Base-by-base conservation (phyloP, 2,888 invertebrate species). In the Xanthorhoe spadicearia region DNA sequence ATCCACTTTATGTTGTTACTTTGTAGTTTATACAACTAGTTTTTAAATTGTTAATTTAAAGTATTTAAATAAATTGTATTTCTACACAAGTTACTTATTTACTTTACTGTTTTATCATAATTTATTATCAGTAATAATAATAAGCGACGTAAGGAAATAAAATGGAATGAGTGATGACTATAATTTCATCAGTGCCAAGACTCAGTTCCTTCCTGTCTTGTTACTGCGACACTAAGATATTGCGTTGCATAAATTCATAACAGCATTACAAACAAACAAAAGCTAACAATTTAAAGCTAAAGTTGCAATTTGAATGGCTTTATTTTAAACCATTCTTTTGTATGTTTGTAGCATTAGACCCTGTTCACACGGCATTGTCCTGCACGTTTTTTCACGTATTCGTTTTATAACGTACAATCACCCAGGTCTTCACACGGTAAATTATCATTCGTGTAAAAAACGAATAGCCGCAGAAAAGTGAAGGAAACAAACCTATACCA, bases 161-260 rank as follows among this genome's bases (percentile, higher is more conserved):
- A 23, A 51, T 51, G 51, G 28, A 51, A 51, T 51, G 10, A 23
- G 3, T 23, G 7, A 23, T 19, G 23, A 51, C 19, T 51, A 51
- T 13, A 8, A 13, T 51, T 51, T 23, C 13, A 51, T 51, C 15
- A 17, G 51, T 23, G 23, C 23, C 23, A 51, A 23, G 9, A 23
- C 51, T 18, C 4, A 50, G 50, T 50, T 19, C 23, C 50, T 51
- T 51, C 23, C 51, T 51, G 51, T 32, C 32, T 32, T 32, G 13
- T 13, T 51, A 51, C 13, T 51, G 13, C 13, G 38, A 43, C 23
- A n/a, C 5, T 51, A 23, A 51, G 2, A 51, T 51, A 51, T 51
- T n/a, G 13, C 23, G 23, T 4, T 51, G 51, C n/a, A 23, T 13
- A 51, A 23, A 50, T 50, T 50, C 19, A 23, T 23, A 51, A n/a